Evolutionary conservation across 2,113 vertebrate genomes (phyloP).

Genomic region (Dasyprocta punctata): DNA sequence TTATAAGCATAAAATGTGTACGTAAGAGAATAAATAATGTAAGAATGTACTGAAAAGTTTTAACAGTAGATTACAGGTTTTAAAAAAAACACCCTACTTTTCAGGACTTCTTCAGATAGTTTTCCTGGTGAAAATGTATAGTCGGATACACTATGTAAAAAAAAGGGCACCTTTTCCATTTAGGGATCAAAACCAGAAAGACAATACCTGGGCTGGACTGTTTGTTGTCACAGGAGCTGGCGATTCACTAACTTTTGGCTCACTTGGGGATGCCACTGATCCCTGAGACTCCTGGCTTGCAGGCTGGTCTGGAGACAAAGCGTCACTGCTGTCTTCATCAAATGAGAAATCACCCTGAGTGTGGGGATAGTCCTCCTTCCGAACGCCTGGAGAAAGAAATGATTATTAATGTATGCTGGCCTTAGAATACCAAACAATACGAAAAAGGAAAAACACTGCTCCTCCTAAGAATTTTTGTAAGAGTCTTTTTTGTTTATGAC

Average conservation of each 20-base stretch:
- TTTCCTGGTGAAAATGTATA: neutral
- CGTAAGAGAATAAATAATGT: neutral
- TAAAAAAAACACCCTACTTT: neutral
- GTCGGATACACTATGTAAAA: neutral
- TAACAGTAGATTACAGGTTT: neutral
- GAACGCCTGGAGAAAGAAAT: conserved; percentile 83
- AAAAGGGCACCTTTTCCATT: neutral
- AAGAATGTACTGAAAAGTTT: conserved; percentile 11
- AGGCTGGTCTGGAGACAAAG: conserved; percentile 96
- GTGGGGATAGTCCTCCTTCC: conserved; percentile 94
- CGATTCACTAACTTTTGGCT: conserved; percentile 89
- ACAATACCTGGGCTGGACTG: conserved; percentile 86
- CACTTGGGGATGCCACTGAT: conserved; percentile 93
- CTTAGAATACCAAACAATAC: neutral
- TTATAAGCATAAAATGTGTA: neutral
- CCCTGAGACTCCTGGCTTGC: conserved; percentile 97
- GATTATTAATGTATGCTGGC: neutral
- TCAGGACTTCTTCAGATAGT: neutral
- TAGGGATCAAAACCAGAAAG: neutral
- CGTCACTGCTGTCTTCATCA: conserved; percentile 97
- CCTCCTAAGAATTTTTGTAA: neutral
- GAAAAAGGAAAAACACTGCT: neutral
- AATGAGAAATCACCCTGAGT: conserved; percentile 91
- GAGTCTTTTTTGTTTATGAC: neutral
- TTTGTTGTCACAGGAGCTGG: conserved; percentile 86